Evolutionary conservation across 2,888 invertebrate genomes (phyloP).

Genomic region (Epistrophe eligans): DNA sequence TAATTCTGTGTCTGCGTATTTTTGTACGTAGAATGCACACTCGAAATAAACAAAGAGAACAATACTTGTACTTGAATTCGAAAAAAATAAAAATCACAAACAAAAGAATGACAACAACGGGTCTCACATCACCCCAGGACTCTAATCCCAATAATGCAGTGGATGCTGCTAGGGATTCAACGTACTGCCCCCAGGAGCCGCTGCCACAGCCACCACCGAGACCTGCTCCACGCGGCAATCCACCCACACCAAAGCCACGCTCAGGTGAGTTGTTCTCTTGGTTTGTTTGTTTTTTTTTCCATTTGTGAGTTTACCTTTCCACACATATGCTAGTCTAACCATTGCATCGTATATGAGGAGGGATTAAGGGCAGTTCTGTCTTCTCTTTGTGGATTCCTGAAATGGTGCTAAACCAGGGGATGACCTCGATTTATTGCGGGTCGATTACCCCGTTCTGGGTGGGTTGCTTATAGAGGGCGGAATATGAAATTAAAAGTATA

Average conservation of each 20-base stretch:
- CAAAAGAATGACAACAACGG: slow-evolving; percentile 77
- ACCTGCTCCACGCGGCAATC: slow-evolving; percentile 82
- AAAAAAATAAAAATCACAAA: slow-evolving; percentile 28
- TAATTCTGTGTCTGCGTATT: slow-evolving; percentile 12
- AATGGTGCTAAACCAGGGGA: slow-evolving; percentile 71
- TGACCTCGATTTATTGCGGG: slow-evolving; percentile 74
- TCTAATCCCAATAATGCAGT: slow-evolving; percentile 80
- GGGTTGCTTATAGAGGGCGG: slow-evolving; percentile 32
- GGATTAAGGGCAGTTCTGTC: slow-evolving; percentile 43
- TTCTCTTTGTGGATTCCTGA: slow-evolving; percentile 26
- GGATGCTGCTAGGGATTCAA: slow-evolving; percentile 83
- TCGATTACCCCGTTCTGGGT: slow-evolving; percentile 69
- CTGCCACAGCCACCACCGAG: slow-evolving; percentile 80
- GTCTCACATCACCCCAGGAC: slow-evolving; percentile 78
- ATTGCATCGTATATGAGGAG: not conserved
- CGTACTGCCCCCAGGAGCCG: slow-evolving; percentile 81
- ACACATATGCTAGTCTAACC: not conserved
- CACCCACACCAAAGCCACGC: slow-evolving; percentile 83
- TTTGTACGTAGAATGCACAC: slow-evolving; percentile 32
- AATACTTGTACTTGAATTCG: slow-evolving; percentile 44
- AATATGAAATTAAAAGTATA: slow-evolving; percentile 59
- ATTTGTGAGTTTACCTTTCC: slow-evolving; percentile 1
- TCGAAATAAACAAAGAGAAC: slow-evolving; percentile 63
- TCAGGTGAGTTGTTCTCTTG: slow-evolving; percentile 79
- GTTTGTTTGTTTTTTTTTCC: not conserved